Evolutionary conservation across 2,888 invertebrate species (phyloP), one percentile per base, ranked within the genome.

Genomic region (Reticulitermes lucifugus): DNA sequence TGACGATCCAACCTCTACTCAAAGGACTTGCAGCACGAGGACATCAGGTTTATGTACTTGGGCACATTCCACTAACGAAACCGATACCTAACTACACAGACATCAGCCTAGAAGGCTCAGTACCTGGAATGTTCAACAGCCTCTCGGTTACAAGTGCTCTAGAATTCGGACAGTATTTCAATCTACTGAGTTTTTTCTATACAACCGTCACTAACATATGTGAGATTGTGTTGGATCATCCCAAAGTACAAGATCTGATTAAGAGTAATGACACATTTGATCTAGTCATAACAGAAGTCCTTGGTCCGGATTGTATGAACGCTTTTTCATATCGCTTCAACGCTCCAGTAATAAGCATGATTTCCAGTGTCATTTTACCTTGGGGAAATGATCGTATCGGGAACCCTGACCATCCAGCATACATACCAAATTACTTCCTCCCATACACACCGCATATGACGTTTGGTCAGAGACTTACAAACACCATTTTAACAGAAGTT

Each of bases 11-110:
- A 86, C 91, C 91, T 0, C 90, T 93, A 43, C 91, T 92, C 4
- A 87, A 92, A 75, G 92, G 92, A 86, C 88, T 93, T 73, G 93
- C 92, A 6, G 88, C 89, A 25, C 90, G 92, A 83, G 93, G 93
- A 0, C 93, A 93, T 87, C 91, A 93, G 88, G 92, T 93, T 0
- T 92, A 92, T 2, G 91, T 92, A 1, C 91, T 93, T 29, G 91
- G 92, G 6, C 90, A 91, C 3, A 87, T 90, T 84, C 90, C 88
- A 82, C 91, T 91, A 81, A 88, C 89, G 0, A 89, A 90, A 22
- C 90, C 90, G 7, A 90, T 91, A 1, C 87, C 90, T 0, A 92
- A 91, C 86, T 92, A 92, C 85, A 85, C 79, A 12, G 86, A 87
- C 73, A 80, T 87, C 41, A 79, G 79, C 75, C 41, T 87, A 6